Evolutionary conservation across 1,140 invertebrate genomes (phyloP).

Genomic region (Lepidurus packardi): DNA sequence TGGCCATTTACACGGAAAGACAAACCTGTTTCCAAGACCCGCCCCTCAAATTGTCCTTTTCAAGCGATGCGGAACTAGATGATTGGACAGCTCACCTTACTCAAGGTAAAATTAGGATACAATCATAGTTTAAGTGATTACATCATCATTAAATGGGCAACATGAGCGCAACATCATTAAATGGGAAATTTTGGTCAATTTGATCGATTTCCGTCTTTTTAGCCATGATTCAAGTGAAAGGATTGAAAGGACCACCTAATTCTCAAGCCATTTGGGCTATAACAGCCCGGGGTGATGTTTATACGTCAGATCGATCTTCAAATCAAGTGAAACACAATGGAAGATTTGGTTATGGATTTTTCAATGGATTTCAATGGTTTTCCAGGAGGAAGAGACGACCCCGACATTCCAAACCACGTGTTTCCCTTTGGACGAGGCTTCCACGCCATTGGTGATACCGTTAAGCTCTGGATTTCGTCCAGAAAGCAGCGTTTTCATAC

Average conservation of each 20-base stretch:
- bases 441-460: neutral
- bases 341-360: no score
- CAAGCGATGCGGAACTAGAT: slow-evolving; percentile 71
- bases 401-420: slow-evolving; percentile 36
- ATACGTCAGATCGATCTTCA: slow-evolving; percentile 64
- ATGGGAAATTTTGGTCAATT: slow-evolving; percentile 50
- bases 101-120: slow-evolving; percentile 47
- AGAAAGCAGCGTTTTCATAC: slow-evolving; percentile 19
- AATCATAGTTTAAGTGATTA: neutral
- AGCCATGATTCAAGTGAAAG: slow-evolving; percentile 57
- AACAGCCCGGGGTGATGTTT: slow-evolving; percentile 70
- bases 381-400: slow-evolving; percentile 48
- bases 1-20: slow-evolving; percentile 63
- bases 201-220: neutral
- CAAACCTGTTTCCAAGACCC: slow-evolving; percentile 43
- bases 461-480: slow-evolving; percentile 9
- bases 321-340: slow-evolving; percentile 44
- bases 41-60: slow-evolving; percentile 63
- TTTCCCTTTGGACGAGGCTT: neutral
- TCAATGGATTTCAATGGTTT: no score
- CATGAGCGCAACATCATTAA: slow-evolving; percentile 35
- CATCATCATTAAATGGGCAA: no score
- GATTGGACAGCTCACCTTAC: slow-evolving; percentile 75
- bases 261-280: slow-evolving; percentile 68
- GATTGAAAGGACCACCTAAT: slow-evolving; percentile 59